These are phyloP conservation scores for Morone chrysops DNA, from an alignment of 2,113 vertebrate species.

Conservation along the genomic window DNA sequence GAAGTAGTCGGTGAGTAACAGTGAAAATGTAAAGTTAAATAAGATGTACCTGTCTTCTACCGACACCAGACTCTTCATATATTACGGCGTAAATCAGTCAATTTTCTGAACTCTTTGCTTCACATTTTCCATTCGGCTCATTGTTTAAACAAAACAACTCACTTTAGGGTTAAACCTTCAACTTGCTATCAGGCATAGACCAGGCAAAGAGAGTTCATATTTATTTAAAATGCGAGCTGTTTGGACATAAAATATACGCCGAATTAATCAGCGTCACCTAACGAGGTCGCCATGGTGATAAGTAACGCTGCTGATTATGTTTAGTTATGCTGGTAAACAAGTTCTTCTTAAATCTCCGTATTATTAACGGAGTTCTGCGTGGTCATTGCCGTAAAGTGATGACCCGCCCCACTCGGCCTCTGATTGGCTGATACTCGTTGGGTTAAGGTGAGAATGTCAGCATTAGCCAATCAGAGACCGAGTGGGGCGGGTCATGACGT, in stretches of 20 bases:
- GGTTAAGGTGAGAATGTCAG: too few relatives aligned
- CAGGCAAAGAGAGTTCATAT: neutral
- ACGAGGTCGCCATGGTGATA: neutral
- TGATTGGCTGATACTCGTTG: too few relatives aligned
- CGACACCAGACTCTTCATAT: neutral
- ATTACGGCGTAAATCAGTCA: too few relatives aligned
- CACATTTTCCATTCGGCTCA: neutral
- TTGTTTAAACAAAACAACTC: neutral
- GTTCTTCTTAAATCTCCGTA: neutral
- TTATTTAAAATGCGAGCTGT: neutral
- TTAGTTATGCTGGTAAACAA: rapidly evolving
- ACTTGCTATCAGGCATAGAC: neutral
- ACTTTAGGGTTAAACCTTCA: neutral
- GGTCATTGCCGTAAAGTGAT: neutral
- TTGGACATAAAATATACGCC: neutral
- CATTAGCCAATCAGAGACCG: too few relatives aligned
- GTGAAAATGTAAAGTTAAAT: neutral
- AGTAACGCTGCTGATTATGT: rapidly evolving
- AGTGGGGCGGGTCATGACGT: too few relatives aligned
- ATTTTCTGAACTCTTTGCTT: neutral
- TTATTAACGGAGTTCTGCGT: neutral
- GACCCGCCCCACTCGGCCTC: too few relatives aligned
- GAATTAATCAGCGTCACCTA: neutral
- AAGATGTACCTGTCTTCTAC: neutral
- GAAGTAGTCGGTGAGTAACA: neutral